Percentiles rank a stretch among this genome's conserved stretches.
Conservation (phyloP, 2,888 invertebrate species). For the Maniola hyperantus region DNA sequence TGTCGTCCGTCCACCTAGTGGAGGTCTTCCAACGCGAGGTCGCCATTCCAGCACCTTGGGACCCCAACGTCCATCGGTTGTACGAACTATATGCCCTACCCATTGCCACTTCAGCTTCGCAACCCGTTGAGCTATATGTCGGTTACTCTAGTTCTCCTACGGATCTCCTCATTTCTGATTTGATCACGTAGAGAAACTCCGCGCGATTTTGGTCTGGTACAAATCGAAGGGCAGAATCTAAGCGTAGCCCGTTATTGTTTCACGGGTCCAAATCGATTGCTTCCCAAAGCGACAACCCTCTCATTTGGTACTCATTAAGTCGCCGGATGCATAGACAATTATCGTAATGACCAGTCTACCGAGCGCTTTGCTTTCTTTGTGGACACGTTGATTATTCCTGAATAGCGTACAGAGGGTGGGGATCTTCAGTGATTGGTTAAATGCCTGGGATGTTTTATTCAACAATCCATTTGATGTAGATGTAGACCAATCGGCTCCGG, state of each 20-base stretch:
- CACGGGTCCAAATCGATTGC: conserved; percentile 78
- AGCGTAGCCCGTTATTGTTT: conserved; percentile 73
- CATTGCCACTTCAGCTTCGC: no score
- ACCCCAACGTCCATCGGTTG: no score
- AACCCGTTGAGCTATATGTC: no score
- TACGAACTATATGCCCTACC: no score
- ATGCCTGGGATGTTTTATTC: conserved; percentile 54
- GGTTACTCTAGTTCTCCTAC: no score
- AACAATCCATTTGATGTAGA: conserved; percentile 47
- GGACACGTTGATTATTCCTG: conserved; percentile 33
- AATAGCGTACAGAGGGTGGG: conserved; percentile 33
- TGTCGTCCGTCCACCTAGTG: no score
- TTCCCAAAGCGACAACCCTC: conserved; percentile 59
- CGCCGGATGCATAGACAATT: conserved; percentile 73
- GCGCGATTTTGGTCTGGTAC: no score
- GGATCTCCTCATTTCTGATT: no score
- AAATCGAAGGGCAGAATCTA: conserved; percentile 30
- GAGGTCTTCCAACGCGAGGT: no score
- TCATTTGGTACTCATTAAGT: conserved; percentile 79
- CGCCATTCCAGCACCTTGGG: no score
- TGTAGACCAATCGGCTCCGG: conserved; percentile 33
- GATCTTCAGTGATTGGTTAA: conserved; percentile 41
- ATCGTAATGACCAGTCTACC: conserved; percentile 67
- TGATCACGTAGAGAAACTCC: no score
- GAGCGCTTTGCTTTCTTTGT: conserved; percentile 58